Conservation (phyloP, 2,888 invertebrate genomes). For the Pteria penguin region DNA sequence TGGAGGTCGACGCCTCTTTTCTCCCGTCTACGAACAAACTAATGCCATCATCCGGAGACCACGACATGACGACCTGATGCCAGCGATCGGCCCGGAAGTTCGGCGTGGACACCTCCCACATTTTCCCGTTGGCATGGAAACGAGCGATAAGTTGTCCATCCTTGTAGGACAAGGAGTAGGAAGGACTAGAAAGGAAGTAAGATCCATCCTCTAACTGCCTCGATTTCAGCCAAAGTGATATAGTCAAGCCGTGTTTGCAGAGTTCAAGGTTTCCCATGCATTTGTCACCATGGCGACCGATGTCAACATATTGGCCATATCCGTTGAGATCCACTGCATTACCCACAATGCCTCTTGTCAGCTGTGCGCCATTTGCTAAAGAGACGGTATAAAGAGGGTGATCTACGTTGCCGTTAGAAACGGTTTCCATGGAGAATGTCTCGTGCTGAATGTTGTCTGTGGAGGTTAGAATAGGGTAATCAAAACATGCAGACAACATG, state of each 20-base stretch:
- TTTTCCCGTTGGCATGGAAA: conserved; percentile 57
- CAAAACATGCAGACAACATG: too few species aligned
- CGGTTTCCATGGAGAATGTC: conserved; percentile 76
- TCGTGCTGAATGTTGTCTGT: conserved; percentile 75
- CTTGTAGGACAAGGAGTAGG: conserved; percentile 73
- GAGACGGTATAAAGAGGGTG: conserved; percentile 72
- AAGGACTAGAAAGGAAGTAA: conserved; percentile 71
- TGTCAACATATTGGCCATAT: conserved; percentile 67
- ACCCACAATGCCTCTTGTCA: conserved; percentile 70
- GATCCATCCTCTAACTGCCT: conserved; percentile 60
- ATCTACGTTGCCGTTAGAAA: conserved; percentile 58
- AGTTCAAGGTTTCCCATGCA: conserved; percentile 73
- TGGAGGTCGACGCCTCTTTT: conserved; percentile 45
- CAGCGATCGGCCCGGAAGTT: conserved; percentile 62
- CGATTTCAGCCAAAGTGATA: conserved; percentile 69
- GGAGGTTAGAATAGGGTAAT: conserved; percentile 49
- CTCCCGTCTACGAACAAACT: conserved; percentile 70
- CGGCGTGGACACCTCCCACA: conserved; percentile 69
- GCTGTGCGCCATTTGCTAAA: conserved; percentile 70
- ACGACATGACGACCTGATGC: conserved; percentile 75
- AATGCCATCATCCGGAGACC: conserved; percentile 74
- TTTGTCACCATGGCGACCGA: conserved; percentile 66
- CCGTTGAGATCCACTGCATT: conserved; percentile 70
- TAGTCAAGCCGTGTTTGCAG: conserved; percentile 70
- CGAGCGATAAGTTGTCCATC: conserved; percentile 68